Evolutionary conservation across 2,113 vertebrate species (phyloP), one percentile per base, ranked within the genome.

Genomic region (Pachycephala philippinensis): DNA sequence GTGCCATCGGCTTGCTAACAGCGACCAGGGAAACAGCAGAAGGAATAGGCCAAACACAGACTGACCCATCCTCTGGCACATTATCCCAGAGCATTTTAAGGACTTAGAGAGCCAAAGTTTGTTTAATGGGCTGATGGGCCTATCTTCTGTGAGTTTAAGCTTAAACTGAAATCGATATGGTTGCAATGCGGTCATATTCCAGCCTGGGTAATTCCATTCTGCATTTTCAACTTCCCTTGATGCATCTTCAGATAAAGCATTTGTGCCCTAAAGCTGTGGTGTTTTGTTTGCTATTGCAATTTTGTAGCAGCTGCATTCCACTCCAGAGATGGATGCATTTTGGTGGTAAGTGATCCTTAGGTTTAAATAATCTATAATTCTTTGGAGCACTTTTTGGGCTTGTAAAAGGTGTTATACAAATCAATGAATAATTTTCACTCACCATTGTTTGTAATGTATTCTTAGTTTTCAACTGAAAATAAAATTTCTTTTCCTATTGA

Each of bases 401-500:
- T 98, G 97, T 97, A 97, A 95, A 96, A 97, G 95, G 96, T 97
- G 97, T 90, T 93, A 97, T 84, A 97, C 95, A 96, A 97, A 98
- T 98, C 97, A 97, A 98, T 98, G 97, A 98, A 97, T 98, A 97
- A 98, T 97, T 97, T 97, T 97, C 97, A 93, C 93, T 97, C 92
- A 94, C 95, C 93, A 93, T 97, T 98, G 96, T 98, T 98, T 97
- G 95, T 95, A 97, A 98, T 97, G 93, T 96, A 97, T 97, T 97
- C 97, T 97, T 94, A 96, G 97, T 89, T 83, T 83, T 97, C 97
- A 97, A 94, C 80, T 97, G 97, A 97, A 98, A 98, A 98, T 98
- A 98, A 98, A 97, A 98, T 97, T 97, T 97, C 96, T 98, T 97
- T 98, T 39, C 56, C 84, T 98, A 98, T 98, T 98, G 98, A 98